A percentile compares a stretch with the other conserved stretches of the same genome.
These are phyloP conservation scores for Hyles euphorbiae DNA, from an alignment of 1,140 invertebrate species.

Conservation along the genomic window DNA sequence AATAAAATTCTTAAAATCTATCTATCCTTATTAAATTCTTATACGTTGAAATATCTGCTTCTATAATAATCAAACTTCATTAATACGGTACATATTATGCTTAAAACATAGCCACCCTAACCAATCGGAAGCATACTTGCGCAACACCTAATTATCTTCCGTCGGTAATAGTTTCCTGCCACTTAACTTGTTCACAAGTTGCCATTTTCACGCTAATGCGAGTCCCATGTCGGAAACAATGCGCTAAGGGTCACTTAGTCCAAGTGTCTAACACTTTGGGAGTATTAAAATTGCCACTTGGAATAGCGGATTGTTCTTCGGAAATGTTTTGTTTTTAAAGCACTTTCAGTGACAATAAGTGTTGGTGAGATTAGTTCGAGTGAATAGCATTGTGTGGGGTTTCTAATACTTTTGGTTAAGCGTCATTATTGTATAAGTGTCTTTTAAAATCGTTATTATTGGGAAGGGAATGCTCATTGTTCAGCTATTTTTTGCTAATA, in stretches of 20 bases:
- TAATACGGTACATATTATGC: not conserved
- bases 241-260: slow-evolving; percentile 9
- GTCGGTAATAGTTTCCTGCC: slow-evolving; percentile 47
- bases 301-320: not conserved
- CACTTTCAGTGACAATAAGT: no score
- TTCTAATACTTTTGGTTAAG: no score
- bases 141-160: slow-evolving; percentile 53
- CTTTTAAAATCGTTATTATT: no score
- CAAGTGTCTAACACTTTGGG: slow-evolving; percentile 11
- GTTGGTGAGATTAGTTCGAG: no score
- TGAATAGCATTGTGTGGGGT: no score
- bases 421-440: no score
- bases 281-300: slow-evolving; percentile 11
- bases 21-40: no score
- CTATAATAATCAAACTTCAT: no score
- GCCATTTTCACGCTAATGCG: slow-evolving; percentile 16
- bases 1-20: no score
- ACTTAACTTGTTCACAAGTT: slow-evolving; percentile 16
- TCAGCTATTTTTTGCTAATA: no score
- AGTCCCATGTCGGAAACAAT: slow-evolving; percentile 18
- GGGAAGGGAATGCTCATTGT: no score
- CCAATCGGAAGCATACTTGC: slow-evolving; percentile 51
- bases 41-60: no score
- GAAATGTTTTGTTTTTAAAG: not conserved
- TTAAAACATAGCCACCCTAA: slow-evolving; percentile 23